These are phyloP conservation scores for Ochotona curzoniae DNA, from an alignment of 2,113 vertebrate genomes.

Conservation along the genomic window DNA sequence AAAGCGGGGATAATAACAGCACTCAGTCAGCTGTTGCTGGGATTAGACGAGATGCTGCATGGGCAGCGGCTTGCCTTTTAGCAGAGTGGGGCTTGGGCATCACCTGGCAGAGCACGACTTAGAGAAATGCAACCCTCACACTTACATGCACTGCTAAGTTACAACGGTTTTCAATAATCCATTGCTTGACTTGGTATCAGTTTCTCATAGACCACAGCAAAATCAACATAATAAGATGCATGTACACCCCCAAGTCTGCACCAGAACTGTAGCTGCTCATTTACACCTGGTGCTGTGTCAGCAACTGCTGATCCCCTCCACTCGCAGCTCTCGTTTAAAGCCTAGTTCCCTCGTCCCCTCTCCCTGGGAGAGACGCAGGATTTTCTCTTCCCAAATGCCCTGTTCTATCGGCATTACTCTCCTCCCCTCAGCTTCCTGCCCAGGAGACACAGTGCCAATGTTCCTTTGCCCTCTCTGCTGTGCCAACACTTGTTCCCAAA, in stretches of 20 bases:
- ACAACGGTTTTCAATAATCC: not conserved
- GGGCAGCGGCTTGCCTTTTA: not conserved
- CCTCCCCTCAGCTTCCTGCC: not conserved
- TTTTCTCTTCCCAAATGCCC: not conserved
- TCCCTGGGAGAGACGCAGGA: not conserved
- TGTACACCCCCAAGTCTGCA: not conserved
- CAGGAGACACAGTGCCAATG: rapidly evolving
- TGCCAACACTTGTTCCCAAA: not conserved
- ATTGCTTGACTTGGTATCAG: too few relatives aligned
- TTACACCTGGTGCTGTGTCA: rapidly evolving
- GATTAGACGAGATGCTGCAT: not conserved
- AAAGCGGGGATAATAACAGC: too few relatives aligned
- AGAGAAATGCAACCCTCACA: not conserved
- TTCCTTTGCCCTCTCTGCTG: not conserved
- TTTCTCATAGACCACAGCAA: not conserved
- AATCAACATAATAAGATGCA: not conserved
- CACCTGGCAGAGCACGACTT: not conserved
- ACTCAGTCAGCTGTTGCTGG: not conserved
- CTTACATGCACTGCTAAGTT: not conserved
- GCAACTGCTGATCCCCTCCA: not conserved
- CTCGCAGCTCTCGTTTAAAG: not conserved
- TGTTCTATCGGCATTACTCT: not conserved
- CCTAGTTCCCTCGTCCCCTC: too few relatives aligned
- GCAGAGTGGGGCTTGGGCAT: too few relatives aligned
- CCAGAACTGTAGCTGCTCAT: not conserved